phyloP scores from a whole-genome alignment of 1,140 invertebrate genomes.

The Macrosteles quadrilineatus region DNA sequence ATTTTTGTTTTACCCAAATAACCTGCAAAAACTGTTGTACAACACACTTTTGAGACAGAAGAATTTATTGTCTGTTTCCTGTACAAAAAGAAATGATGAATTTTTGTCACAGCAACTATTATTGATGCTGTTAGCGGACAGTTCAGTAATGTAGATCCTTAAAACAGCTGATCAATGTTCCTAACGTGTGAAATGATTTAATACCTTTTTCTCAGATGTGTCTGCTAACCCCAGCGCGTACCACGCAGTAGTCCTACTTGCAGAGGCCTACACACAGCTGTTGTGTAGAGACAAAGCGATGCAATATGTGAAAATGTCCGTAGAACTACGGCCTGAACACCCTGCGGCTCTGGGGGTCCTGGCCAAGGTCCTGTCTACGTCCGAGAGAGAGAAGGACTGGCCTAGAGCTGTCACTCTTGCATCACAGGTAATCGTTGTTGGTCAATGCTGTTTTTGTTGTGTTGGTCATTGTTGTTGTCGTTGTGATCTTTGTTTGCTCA shows the following conservation, averaged over 20 bases:
- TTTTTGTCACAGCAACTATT: no score
- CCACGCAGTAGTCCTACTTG: neutral
- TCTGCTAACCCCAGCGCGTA: conserved; percentile 1
- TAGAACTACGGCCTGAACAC: neutral
- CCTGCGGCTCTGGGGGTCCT: neutral
- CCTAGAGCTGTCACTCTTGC: conserved; percentile 1
- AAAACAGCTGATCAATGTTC: no score
- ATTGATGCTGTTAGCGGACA: no score
- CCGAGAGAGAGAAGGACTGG: neutral
- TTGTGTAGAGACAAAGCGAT: conserved; percentile 43
- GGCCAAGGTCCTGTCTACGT: neutral
- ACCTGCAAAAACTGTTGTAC: no score
- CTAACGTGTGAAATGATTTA: no score
- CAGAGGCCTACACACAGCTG: neutral
- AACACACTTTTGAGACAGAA: no score
- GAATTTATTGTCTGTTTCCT: no score
- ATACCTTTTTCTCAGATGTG: conserved; percentile 1
- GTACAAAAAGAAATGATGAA: no score
- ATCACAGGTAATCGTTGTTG: neutral
- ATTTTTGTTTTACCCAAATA: no score
- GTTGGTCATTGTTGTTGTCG: neutral
- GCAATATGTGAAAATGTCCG: conserved; percentile 57
- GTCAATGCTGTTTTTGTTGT: neutral
- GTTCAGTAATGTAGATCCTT: no score
- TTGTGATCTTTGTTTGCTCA: neutral